A percentile compares a stretch with the other conserved stretches of the same genome.
Evolutionary conservation across 2,113 vertebrate species (phyloP).

Genomic region (Tonatia bakeri): DNA sequence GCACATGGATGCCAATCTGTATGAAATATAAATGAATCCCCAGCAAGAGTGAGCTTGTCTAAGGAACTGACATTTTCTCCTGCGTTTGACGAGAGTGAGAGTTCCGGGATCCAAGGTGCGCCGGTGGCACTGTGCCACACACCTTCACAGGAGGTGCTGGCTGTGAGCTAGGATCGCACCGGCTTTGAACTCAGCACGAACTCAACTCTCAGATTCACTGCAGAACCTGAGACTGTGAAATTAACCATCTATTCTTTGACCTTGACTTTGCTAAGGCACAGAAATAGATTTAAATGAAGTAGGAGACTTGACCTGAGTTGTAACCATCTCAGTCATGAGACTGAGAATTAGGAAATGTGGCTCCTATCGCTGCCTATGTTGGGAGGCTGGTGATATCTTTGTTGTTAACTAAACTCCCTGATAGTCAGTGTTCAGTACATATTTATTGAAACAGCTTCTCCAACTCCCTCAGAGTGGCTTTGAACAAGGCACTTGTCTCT

Average conservation of each 20-base stretch:
- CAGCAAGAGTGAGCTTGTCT: constrained; percentile 12
- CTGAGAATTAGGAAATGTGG: neutral
- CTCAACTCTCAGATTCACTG: neutral
- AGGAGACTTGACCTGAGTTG: neutral
- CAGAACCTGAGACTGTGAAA: neutral
- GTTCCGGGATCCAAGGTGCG: constrained; percentile 20
- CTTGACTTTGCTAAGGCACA: neutral
- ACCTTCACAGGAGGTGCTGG: constrained; percentile 27
- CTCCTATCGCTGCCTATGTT: neutral
- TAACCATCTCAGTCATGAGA: neutral
- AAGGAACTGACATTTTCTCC: constrained; percentile 42
- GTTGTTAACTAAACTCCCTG: neutral
- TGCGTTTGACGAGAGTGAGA: neutral
- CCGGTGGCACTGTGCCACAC: neutral
- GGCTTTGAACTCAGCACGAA: constrained; percentile 61
- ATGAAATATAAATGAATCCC: constrained; percentile 65
- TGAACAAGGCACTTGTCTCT: neutral
- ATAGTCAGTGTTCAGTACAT: neutral
- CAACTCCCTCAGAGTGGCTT: neutral
- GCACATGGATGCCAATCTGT: neutral
- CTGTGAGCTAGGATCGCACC: constrained; percentile 9
- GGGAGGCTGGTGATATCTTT: neutral
- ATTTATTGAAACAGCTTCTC: neutral
- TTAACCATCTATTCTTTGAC: constrained; percentile 26
- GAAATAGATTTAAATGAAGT: neutral